A percentile compares a stretch with the other conserved stretches of the same genome.
These are phyloP conservation scores for Villa cingulata DNA, from an alignment of 2,888 invertebrate species.

Conservation along the genomic window DNA sequence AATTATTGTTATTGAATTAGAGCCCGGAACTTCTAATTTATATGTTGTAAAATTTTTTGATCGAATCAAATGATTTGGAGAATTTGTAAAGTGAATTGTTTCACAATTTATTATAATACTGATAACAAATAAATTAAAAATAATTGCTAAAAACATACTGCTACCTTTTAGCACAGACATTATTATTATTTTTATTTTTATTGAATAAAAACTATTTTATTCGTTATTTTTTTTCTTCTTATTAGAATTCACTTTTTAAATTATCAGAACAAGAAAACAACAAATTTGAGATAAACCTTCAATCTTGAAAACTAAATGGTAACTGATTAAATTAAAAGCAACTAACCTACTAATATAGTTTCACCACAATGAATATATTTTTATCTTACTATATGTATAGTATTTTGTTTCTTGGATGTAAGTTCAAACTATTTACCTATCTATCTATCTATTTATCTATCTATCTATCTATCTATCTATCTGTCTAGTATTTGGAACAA, in stretches of 20 bases:
- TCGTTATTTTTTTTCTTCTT: background rate
- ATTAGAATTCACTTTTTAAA: background rate
- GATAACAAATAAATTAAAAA: background rate
- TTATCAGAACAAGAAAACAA: background rate
- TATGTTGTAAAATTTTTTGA: slow-evolving; percentile 38
- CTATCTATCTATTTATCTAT: too few relatives aligned
- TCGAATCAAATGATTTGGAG: slow-evolving; percentile 25
- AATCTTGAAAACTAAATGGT: slow-evolving; percentile 11
- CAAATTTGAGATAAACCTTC: too few relatives aligned
- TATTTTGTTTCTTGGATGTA: too few relatives aligned
- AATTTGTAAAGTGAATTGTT: slow-evolving; percentile 18
- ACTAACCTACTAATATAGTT: slow-evolving; percentile 21
- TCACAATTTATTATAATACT: slow-evolving; percentile 9
- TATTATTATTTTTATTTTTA: too few relatives aligned
- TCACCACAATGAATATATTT: slow-evolving; percentile 8
- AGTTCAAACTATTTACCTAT: too few relatives aligned
- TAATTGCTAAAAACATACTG: background rate
- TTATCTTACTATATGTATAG: too few relatives aligned
- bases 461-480: too few relatives aligned
- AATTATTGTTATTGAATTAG: slow-evolving; percentile 43
- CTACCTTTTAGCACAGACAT: background rate
- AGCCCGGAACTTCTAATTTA: slow-evolving; percentile 43
- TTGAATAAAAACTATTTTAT: too few relatives aligned
- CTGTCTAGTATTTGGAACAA: too few relatives aligned
- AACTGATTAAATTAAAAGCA: slow-evolving; percentile 13